phyloP scores from a whole-genome alignment of 2,888 invertebrate genomes.

The Scaptomyza reducta region DNA sequence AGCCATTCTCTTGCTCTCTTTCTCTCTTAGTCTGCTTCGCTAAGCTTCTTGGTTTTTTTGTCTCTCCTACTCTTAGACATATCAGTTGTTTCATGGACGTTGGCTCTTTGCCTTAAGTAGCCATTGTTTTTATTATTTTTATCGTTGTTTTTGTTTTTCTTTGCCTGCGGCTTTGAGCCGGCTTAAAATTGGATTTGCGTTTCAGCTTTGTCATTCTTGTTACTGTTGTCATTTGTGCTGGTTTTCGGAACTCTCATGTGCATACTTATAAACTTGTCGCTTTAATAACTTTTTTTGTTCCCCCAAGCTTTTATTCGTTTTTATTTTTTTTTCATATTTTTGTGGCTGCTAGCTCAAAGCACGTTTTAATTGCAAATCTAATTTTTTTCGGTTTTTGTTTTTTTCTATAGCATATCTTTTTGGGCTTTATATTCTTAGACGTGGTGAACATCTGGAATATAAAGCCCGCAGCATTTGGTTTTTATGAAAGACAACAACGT shows the following conservation, averaged over 20 bases:
- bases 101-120: constrained; percentile 63
- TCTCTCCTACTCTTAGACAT: constrained; percentile 38
- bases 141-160: constrained; percentile 43
- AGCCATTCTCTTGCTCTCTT: constrained; percentile 17
- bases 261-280: constrained; percentile 74
- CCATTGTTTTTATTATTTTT: constrained; percentile 67
- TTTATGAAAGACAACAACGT: constrained; percentile 62
- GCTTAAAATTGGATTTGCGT: constrained; percentile 79
- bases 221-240: constrained; percentile 22
- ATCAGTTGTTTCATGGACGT: constrained; percentile 52
- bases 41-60: constrained; percentile 1
- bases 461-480: constrained; percentile 64
- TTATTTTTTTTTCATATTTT: constrained; percentile 15
- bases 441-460: constrained; percentile 44
- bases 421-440: constrained; percentile 56
- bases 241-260: constrained; percentile 43
- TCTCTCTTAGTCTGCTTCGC: neutral
- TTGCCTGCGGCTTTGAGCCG: constrained; percentile 68
- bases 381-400: too few relatives aligned
- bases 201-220: constrained; percentile 56
- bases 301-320: constrained; percentile 2
- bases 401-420: neutral
- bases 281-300: constrained; percentile 73
- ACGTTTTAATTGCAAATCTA: constrained; percentile 68
- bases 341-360: constrained; percentile 47